Base-by-base conservation (phyloP, 2,113 vertebrate species). In the Pluvianellus socialis region DNA sequence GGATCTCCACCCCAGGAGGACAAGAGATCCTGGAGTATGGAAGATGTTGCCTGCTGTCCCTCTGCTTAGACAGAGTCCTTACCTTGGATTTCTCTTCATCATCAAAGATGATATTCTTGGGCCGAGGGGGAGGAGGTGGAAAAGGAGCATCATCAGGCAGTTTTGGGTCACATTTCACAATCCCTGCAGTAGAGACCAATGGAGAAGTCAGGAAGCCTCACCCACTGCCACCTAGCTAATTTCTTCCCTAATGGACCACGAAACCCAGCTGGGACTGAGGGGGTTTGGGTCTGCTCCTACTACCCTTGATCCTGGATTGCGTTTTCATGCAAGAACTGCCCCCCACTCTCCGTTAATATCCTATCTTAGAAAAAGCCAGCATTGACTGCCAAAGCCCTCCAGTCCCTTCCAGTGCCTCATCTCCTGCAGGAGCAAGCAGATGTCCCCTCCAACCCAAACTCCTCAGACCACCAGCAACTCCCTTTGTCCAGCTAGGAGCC, bases 41-140 rank as follows among this genome's bases (percentile, higher is more conserved):
- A 88, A 72, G 16, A 35, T 24, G 7, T 11, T 22, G 38, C 10
- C n/a, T 6, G 4, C 14, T 30, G 21, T 14, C 28, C 23, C 32
- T 80, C 22, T 76, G 49, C 53, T n/a, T 32, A 19, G 17, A 67
- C 40, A 38, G n/a, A 71, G 38, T n/a, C 30, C 86, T 97, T 97
- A 99, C 99, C 99, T 99, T 99, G 65, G 99, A 99, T 88, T 99
- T 99, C 94, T 99, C 99, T 94, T 99, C 99, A 63, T 99, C 99
- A 90, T 99, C 99, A 97, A 99, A 99, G 88, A 99, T 98, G 30
- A 98, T 98, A 74, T 98, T 99, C 97, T 99, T 99, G 61, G 98
- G 98, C 92, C 99, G 98, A 28, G 99, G 98, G 22, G 99, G 98
- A 47, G 99, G 99, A 0, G 97, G 97, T 2, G 98, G 98, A 38